Evolutionary conservation across 2,888 invertebrate species (phyloP).

Genomic region (Chrysomela aeneicollis): DNA sequence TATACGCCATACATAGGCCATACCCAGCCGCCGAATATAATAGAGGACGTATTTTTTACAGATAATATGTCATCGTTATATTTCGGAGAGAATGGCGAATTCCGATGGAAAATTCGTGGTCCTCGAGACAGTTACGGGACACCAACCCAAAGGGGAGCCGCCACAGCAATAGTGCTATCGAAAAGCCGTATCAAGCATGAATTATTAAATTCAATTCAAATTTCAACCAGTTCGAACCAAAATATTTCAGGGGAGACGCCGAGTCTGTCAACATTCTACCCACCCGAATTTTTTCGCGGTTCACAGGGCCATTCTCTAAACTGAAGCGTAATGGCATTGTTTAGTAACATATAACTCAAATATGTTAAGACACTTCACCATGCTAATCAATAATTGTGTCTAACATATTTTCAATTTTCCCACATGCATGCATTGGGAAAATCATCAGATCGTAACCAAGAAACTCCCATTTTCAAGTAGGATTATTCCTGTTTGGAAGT

Average conservation of each 20-base stretch:
- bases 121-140: neutral
- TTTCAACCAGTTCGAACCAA: slow-evolving; percentile 1
- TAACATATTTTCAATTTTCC: too few relatives aligned
- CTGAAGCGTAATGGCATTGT: too few relatives aligned
- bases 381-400: too few relatives aligned
- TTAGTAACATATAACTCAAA: too few relatives aligned
- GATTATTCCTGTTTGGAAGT: too few relatives aligned
- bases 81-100: neutral
- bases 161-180: neutral
- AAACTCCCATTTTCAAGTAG: too few relatives aligned
- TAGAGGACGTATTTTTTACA: neutral
- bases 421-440: too few relatives aligned
- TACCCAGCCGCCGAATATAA: neutral
- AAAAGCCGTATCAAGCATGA: slow-evolving; percentile 1
- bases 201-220: slow-evolving; percentile 5
- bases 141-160: neutral
- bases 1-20: neutral
- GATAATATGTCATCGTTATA: slow-evolving; percentile 1
- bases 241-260: neutral
- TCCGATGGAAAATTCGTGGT: neutral
- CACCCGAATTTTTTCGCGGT: neutral
- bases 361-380: too few relatives aligned
- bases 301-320: too few relatives aligned
- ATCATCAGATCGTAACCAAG: too few relatives aligned
- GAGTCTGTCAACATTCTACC: neutral